A percentile compares a stretch with the other conserved stretches of the same genome.
Evolutionary conservation across 1,140 invertebrate species (phyloP).

Genomic region (Drosophila arizonae): DNA sequence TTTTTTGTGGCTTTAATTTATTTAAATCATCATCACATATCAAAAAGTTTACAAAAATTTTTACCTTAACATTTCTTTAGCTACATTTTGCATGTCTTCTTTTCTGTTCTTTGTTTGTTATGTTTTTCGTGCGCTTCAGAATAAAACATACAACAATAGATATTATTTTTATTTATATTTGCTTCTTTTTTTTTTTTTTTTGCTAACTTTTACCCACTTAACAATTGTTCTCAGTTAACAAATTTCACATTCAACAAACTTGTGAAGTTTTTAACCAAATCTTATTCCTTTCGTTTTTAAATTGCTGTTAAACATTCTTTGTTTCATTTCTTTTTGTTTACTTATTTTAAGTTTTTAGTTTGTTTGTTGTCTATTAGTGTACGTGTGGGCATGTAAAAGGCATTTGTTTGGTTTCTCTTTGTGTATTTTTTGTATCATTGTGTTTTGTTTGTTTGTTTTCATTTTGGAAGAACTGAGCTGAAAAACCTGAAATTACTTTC

Average conservation of each 20-base stretch:
- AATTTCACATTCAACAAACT: constrained; percentile 36
- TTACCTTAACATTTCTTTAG: constrained; percentile 51
- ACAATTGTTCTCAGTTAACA: constrained; percentile 54
- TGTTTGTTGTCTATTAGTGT: constrained; percentile 52
- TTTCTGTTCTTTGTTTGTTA: constrained; percentile 38
- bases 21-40: constrained; percentile 80
- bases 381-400: constrained; percentile 80
- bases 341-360: constrained; percentile 36
- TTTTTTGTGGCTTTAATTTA: constrained; percentile 67
- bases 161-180: constrained; percentile 40
- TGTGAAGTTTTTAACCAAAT: constrained; percentile 17
- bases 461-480: constrained; percentile 73
- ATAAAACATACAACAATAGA: constrained; percentile 78
- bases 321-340: constrained; percentile 3
- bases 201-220: constrained; percentile 65
- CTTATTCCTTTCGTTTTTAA: constrained; percentile 5
- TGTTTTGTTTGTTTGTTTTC: constrained; percentile 19
- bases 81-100: constrained; percentile 47
- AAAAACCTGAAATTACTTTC: constrained; percentile 62
- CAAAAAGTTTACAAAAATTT: constrained; percentile 81
- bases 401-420: constrained; percentile 76
- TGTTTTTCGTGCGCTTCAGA: constrained; percentile 64
- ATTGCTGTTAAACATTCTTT: constrained; percentile 39
- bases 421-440: constrained; percentile 33
- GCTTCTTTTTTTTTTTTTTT: constrained; percentile 31